Conservation (phyloP, 2,113 vertebrate species). For the Indicator maculatus region DNA sequence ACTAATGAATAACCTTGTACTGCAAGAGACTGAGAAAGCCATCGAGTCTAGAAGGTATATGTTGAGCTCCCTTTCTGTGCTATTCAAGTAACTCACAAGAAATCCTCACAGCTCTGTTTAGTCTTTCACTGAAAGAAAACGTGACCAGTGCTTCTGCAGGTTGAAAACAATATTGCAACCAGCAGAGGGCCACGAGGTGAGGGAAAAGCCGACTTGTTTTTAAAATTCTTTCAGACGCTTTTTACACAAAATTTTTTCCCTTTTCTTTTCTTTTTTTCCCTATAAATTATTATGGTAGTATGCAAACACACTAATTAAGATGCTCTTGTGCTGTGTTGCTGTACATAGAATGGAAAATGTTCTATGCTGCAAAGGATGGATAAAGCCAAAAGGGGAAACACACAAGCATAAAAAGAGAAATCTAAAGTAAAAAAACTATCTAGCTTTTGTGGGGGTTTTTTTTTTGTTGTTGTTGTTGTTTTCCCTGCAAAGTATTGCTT, state of each 20-base stretch:
- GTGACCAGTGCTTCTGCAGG: neutral
- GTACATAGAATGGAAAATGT: neutral
- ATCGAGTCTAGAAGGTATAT: neutral
- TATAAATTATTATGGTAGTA: neutral
- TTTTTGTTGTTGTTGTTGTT: too few relatives aligned
- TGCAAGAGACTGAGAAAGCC: neutral
- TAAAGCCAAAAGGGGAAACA: neutral
- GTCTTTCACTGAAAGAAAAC: neutral
- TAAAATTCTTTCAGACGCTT: neutral
- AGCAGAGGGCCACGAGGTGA: neutral
- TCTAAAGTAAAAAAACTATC: neutral
- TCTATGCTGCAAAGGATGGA: neutral
- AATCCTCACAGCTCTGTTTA: neutral
- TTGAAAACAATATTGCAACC: neutral
- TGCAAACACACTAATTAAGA: neutral
- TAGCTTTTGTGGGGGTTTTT: neutral
- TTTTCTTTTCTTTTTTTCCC: neutral
- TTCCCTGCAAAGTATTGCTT: neutral
- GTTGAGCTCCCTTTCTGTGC: neutral
- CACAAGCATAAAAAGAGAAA: neutral
- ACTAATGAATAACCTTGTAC: neutral
- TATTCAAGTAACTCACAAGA: neutral
- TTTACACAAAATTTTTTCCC: neutral
- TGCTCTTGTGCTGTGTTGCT: neutral
- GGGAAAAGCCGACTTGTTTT: neutral